A percentile compares a stretch with the other conserved stretches of the same genome.
phyloP scores from a whole-genome alignment of 2,113 vertebrate species.

The Cebidichthys violaceus region DNA sequence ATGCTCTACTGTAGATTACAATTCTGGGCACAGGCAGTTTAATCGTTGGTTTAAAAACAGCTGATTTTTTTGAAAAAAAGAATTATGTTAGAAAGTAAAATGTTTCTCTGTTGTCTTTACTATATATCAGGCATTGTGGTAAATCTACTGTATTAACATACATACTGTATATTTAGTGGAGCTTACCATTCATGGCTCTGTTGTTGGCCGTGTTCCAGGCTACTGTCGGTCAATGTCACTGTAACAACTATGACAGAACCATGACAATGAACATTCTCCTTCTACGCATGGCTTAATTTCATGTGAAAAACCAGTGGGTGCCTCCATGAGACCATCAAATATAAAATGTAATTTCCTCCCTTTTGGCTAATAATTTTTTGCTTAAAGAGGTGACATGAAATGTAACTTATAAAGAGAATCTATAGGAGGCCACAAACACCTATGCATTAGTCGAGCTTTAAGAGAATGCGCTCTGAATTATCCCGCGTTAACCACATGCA shows the following conservation, averaged over 20 bases:
- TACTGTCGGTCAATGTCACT: not conserved
- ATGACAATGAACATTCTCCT: not conserved
- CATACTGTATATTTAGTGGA: not conserved
- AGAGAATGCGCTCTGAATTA: constrained; percentile 1
- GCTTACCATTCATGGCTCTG: not conserved
- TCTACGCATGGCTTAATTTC: not conserved
- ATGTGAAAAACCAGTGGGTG: not conserved
- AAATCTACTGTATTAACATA: not conserved
- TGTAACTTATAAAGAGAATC: not conserved
- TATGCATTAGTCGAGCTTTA: not conserved
- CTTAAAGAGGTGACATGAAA: not conserved
- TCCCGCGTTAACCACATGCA: constrained; percentile 4
- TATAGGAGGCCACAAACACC: not conserved
- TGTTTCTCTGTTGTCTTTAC: not conserved
- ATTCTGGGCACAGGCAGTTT: not conserved
- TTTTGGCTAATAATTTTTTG: not conserved
- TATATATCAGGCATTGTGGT: not conserved
- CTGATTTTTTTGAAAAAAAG: not conserved
- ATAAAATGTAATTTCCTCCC: not conserved
- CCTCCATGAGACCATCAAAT: not conserved
- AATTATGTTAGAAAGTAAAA: not conserved
- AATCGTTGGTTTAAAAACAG: not conserved
- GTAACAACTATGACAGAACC: not conserved
- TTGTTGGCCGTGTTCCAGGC: not conserved
- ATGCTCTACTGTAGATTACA: not conserved